phyloP scores from a whole-genome alignment of 2,888 invertebrate species.

The Epistrophe eligans region DNA sequence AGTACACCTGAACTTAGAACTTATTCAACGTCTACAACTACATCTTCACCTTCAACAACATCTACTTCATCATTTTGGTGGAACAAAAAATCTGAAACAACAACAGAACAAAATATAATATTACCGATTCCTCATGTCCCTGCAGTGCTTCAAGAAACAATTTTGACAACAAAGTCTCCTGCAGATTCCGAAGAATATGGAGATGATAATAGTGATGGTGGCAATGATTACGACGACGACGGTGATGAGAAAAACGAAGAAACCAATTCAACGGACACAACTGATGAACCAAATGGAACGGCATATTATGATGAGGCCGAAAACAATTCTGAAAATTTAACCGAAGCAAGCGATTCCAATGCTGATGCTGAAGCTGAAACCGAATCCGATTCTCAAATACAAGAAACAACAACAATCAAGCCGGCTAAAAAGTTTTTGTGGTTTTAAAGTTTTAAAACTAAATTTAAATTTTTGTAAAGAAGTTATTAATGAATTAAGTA shows the following conservation, averaged over 20 bases:
- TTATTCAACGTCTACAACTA: not conserved
- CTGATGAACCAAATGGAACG: slow-evolving; percentile 8
- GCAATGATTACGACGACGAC: slow-evolving; percentile 1
- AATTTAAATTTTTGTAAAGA: too few relatives aligned
- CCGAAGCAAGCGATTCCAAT: not conserved
- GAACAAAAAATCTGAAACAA: not conserved
- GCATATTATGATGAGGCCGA: slow-evolving; percentile 28
- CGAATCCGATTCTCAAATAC: not conserved
- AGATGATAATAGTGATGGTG: slow-evolving; percentile 20
- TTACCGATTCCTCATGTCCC: rapidly evolving
- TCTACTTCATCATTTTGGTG: not conserved
- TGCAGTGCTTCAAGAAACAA: slow-evolving; percentile 37
- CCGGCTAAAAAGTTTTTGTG: not conserved
- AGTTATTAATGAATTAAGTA: too few relatives aligned
- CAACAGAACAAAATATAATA: slow-evolving; percentile 29
- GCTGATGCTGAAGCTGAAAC: not conserved
- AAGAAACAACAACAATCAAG: not conserved
- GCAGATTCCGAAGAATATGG: slow-evolving; percentile 30
- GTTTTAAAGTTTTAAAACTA: not conserved
- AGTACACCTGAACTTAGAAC: too few relatives aligned
- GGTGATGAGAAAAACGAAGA: not conserved
- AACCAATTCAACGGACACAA: not conserved
- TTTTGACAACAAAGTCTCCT: slow-evolving; percentile 32
- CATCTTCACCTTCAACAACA: not conserved
- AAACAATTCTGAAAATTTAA: not conserved